phyloP scores from a whole-genome alignment of 2,797 vertebrate genomes.

The Syncerus caffer region DNA sequence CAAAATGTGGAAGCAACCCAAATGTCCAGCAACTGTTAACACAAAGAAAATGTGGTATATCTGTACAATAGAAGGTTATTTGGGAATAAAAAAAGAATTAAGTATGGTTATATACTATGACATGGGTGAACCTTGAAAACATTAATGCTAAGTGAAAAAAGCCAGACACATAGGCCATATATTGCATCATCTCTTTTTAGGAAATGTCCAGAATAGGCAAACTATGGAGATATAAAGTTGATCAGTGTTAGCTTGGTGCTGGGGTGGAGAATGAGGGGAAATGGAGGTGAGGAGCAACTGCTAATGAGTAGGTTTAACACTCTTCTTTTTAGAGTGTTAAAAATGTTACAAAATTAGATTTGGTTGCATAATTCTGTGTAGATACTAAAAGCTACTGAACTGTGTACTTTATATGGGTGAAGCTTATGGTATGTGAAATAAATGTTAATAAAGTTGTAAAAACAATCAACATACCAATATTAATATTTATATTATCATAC shows the following conservation, averaged over 20 bases:
- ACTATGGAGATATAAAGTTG: background rate
- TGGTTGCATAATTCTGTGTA: background rate
- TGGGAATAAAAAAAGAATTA: background rate
- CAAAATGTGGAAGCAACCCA: background rate
- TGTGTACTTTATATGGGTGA: background rate
- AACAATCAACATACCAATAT: background rate
- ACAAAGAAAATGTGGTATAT: background rate
- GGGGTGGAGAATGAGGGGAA: background rate
- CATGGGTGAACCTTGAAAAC: background rate
- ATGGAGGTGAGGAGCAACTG: background rate
- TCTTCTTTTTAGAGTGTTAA: background rate
- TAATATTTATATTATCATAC: background rate
- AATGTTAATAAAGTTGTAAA: background rate
- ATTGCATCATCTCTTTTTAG: background rate
- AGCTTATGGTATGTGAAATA: background rate
- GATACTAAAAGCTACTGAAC: background rate
- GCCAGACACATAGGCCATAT: background rate
- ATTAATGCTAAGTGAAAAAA: background rate
- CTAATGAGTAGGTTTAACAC: background rate
- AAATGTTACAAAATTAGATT: background rate
- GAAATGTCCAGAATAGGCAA: background rate
- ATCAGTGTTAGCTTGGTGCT: background rate
- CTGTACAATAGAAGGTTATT: background rate
- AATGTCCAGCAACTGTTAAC: background rate
- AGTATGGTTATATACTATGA: background rate